These are phyloP conservation scores for Thryonomys swinderianus DNA, from an alignment of 2,113 vertebrate species.

Conservation along the genomic window DNA sequence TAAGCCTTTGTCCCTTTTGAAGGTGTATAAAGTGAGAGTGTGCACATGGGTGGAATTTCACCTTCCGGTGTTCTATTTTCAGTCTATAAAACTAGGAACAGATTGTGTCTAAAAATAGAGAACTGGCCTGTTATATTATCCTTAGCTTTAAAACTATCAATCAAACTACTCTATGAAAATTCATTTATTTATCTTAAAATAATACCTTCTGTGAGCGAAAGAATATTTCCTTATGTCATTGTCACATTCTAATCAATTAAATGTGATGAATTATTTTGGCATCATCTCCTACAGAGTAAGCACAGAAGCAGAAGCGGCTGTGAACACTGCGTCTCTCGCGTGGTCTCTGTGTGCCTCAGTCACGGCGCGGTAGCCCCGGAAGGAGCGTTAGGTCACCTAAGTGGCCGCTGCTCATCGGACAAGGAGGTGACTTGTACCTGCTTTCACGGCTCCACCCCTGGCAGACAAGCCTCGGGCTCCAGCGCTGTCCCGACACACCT, in stretches of 20 bases:
- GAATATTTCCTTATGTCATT: conserved; percentile 32
- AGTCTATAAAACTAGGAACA: conserved; percentile 1
- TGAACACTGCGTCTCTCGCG: neutral
- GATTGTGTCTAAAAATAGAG: conserved; percentile 64
- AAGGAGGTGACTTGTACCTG: neutral
- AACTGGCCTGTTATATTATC: conserved; percentile 35
- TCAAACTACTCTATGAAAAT: conserved; percentile 18
- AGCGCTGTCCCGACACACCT: neutral
- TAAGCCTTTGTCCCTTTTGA: neutral
- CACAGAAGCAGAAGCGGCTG: neutral
- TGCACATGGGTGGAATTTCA: conserved; percentile 35
- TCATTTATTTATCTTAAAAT: conserved; percentile 55
- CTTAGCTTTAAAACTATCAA: conserved; percentile 57
- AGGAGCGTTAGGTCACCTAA: neutral
- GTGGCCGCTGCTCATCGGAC: neutral
- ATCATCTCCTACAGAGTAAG: conserved; percentile 18
- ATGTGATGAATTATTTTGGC: conserved; percentile 56
- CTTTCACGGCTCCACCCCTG: neutral
- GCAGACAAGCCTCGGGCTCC: neutral
- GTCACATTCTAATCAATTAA: conserved; percentile 41
- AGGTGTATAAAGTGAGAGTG: neutral
- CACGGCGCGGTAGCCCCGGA: neutral
- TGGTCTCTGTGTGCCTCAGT: neutral
- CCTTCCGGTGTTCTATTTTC: conserved; percentile 58
- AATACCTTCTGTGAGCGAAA: conserved; percentile 48